Conservation (phyloP, 2,113 vertebrate species). For the Hemibagrus wyckioides region DNA sequence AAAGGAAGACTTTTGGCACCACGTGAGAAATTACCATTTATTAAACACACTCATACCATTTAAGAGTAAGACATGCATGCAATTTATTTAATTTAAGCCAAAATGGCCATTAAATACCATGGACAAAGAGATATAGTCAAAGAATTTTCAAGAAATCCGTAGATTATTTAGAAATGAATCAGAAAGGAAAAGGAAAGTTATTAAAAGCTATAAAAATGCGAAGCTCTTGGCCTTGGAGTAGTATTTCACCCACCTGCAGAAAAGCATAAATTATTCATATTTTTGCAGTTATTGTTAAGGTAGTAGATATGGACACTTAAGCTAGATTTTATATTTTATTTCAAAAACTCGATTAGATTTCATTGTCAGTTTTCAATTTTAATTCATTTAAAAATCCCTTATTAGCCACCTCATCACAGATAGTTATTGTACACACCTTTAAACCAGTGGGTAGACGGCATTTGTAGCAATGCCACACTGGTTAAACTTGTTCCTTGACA, state of each 20-base stretch:
- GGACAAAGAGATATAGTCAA: neutral
- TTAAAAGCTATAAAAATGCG: neutral
- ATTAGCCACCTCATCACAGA: neutral
- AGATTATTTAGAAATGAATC: neutral
- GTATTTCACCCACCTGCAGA: neutral
- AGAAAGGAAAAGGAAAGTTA: neutral
- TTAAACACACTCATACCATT: no score
- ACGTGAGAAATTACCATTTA: no score
- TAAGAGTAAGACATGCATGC: neutral
- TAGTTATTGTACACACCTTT: neutral
- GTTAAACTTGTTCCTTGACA: slow-evolving; percentile 74
- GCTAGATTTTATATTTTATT: neutral
- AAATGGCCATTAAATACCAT: neutral
- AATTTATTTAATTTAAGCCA: neutral
- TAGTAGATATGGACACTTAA: no score
- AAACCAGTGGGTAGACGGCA: slow-evolving; percentile 74
- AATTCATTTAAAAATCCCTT: neutral
- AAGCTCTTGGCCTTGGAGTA: neutral
- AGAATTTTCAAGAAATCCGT: neutral
- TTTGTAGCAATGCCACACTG: slow-evolving; percentile 75
- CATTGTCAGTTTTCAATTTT: neutral
- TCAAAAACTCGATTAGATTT: neutral
- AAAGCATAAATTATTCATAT: neutral
- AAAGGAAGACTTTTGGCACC: no score
- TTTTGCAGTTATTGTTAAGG: neutral